Conservation (phyloP, 2,797 vertebrate genomes). For the Apodemus agrarius region DNA sequence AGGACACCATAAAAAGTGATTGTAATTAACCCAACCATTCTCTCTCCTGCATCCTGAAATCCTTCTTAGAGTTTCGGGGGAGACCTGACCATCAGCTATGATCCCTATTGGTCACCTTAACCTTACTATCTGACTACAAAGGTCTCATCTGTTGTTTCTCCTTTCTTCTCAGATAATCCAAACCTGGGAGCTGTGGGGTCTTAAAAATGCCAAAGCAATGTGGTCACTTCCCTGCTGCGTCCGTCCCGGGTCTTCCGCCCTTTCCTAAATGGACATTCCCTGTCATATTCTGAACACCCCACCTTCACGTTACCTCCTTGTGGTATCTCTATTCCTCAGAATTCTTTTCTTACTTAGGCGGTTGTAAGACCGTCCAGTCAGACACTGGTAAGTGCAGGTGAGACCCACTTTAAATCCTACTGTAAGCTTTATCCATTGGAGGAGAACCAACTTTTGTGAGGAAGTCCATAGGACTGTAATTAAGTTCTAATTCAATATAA, state of each 20-base stretch:
- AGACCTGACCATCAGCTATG: background rate
- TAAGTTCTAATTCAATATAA: constrained; percentile 48
- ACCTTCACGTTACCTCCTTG: background rate
- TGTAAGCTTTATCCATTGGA: background rate
- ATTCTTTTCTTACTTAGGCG: constrained; percentile 19
- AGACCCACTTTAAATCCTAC: background rate
- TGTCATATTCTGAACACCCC: background rate
- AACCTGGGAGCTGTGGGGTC: background rate
- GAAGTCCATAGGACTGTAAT: constrained; percentile 18
- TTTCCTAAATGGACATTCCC: background rate
- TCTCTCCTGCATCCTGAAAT: constrained; percentile 44
- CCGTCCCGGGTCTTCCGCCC: background rate
- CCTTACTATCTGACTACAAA: background rate
- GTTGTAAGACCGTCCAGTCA: background rate
- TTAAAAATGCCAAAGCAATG: too few species aligned
- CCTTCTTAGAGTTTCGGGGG: constrained; percentile 26
- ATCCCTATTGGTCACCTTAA: background rate
- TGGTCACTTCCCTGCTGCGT: background rate
- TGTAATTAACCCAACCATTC: constrained; percentile 12
- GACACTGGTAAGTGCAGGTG: background rate
- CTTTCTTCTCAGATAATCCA: background rate
- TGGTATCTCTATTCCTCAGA: background rate
- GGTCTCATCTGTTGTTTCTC: background rate
- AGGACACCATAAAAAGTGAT: background rate
- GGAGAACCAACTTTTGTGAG: background rate